Base-by-base conservation (phyloP, 2,113 vertebrate genomes). In the Peromyscus maniculatus region DNA sequence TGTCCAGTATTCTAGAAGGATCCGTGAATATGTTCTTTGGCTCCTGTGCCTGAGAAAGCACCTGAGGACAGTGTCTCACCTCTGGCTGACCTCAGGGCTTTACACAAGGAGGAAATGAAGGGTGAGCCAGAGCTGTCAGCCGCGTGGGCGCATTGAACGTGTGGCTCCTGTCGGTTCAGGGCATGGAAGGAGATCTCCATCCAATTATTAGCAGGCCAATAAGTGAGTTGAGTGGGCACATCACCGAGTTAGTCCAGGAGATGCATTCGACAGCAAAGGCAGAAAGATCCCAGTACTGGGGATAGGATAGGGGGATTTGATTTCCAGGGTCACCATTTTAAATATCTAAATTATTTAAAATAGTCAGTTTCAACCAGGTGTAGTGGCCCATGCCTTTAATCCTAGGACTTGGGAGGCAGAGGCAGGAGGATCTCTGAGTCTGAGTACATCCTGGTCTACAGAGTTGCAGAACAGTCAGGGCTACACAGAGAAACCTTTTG, bases 341-440 rank as follows among this genome's bases (percentile, higher is more conserved):
- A 90, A 87, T 69, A 93, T 69, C 90, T 93, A 46, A 66, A 90
- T 90, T 69, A 93, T 69, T 93, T 93, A 46, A 66, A 79, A 79
- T 66, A 39, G 62, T 5, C 39, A 69, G 24, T 74, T 67, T 91
- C n/a, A 7, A 10, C 21, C 11, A 1, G 2, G 11, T 24, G 21
- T 59, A 15, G 36, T 62, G n/a, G 80, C n/a, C 7, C 12, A 83
- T 3, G 1, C 57, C 55, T 83, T 39, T 26, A 26, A 39, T 83
- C 22, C 10, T 12, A 83, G 21, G 5, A 26, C 55, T 83, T 3
- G 36, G 36, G 36, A 62, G 80, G 52, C 2, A 83, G 36, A 62
- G 55, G 80, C 33, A 82, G 33, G 55, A 22, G 19, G 31, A 36
- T 13, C 78, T 55, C 33, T 57, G 33, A n/a, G 33, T 82, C 22